Conservation (phyloP, 1,140 invertebrate species). For the Drosophila miranda region DNA sequence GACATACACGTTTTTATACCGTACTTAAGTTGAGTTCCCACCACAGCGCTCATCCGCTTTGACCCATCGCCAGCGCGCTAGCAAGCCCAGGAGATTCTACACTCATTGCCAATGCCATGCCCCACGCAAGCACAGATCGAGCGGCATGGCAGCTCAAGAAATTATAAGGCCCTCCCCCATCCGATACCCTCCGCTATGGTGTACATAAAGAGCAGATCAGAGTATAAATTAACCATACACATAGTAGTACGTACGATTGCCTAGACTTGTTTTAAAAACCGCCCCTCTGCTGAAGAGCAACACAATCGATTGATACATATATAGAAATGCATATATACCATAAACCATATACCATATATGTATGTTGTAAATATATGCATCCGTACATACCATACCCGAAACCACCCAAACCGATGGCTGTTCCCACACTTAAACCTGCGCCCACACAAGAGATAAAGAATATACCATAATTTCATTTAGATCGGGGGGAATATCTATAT, state of each 20-base stretch:
- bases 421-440: too few relatives aligned
- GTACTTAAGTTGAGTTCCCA: slow-evolving; percentile 35
- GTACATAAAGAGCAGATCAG: slow-evolving; percentile 17
- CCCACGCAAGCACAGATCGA: not conserved
- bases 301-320: slow-evolving; percentile 26
- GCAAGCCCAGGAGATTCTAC: too few relatives aligned
- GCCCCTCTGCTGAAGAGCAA: too few relatives aligned
- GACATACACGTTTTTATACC: slow-evolving; percentile 19
- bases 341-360: slow-evolving; percentile 24
- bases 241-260: slow-evolving; percentile 52
- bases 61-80: too few relatives aligned
- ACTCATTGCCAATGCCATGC: not conserved
- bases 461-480: too few relatives aligned
- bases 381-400: not conserved
- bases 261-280: slow-evolving; percentile 62
- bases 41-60: not conserved
- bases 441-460: too few relatives aligned
- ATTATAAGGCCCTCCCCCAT: slow-evolving; percentile 1
- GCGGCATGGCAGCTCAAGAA: slow-evolving; percentile 8
- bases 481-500: too few relatives aligned
- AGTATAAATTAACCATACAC: slow-evolving; percentile 5
- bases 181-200: slow-evolving; percentile 10
- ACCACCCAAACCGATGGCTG: too few relatives aligned
- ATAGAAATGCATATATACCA: slow-evolving; percentile 36
- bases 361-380: slow-evolving; percentile 1